Percentiles rank a stretch among this genome's conserved stretches.
Evolutionary conservation across 2,113 vertebrate species (phyloP).

Genomic region (Dunckerocampus dactyliophorus): DNA sequence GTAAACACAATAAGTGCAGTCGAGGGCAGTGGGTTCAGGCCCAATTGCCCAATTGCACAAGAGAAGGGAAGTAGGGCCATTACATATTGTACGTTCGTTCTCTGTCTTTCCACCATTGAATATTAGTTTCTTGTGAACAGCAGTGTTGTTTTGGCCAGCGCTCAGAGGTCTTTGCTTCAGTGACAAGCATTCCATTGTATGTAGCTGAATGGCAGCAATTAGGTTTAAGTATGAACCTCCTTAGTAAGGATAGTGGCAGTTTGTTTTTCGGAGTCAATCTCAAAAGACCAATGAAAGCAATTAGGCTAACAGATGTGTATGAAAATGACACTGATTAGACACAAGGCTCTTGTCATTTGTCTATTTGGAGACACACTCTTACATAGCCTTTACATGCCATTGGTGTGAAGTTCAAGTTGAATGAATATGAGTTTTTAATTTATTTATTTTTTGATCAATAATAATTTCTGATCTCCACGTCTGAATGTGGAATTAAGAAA

Average conservation of each 20-base stretch:
- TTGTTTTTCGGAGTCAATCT: conserved; percentile 54
- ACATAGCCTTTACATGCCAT: conserved; percentile 17
- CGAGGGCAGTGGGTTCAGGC: conserved; percentile 47
- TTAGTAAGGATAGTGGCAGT: conserved; percentile 52
- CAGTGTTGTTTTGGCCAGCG: conserved; percentile 9
- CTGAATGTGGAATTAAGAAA: conserved; percentile 41
- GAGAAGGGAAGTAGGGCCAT: conserved; percentile 21
- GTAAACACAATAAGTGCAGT: conserved; percentile 60
- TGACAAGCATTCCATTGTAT: conserved; percentile 42
- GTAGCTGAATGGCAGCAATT: conserved; percentile 37
- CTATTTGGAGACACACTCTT: conserved; percentile 30
- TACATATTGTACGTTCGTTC: neutral
- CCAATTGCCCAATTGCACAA: conserved; percentile 54
- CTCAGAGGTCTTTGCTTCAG: conserved; percentile 28
- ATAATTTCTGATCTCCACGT: conserved; percentile 7
- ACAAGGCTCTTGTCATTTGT: conserved; percentile 28
- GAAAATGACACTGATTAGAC: conserved; percentile 51
- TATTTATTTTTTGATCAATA: conserved; percentile 15
- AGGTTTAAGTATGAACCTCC: conserved; percentile 48
- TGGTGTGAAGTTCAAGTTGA: conserved; percentile 57
- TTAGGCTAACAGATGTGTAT: conserved; percentile 52
- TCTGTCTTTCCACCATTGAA: conserved; percentile 1
- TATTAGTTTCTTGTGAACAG: conserved; percentile 16
- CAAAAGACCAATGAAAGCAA: conserved; percentile 59
- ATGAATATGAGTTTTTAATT: conserved; percentile 61